Percentiles rank a stretch among this genome's conserved stretches.
phyloP scores from a whole-genome alignment of 1,140 invertebrate genomes.

The Penaeus chinensis region DNA sequence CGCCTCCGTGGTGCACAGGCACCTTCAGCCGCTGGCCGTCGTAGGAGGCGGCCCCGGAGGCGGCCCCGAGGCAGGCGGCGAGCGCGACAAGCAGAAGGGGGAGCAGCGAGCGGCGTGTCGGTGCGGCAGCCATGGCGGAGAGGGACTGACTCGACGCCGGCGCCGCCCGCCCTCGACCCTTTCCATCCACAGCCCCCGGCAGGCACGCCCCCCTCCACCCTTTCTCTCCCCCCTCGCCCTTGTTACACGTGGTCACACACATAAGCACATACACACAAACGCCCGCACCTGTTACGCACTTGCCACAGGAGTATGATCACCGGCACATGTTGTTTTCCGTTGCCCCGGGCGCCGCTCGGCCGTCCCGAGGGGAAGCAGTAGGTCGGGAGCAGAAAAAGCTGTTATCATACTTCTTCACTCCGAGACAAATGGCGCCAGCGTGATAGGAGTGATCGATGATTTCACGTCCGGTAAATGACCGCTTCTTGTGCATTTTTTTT shows the following conservation, averaged over 20 bases:
- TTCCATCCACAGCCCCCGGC: too few relatives aligned
- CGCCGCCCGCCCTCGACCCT: neutral
- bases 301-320: too few relatives aligned
- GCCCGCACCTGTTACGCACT: neutral
- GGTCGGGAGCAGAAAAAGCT: too few relatives aligned
- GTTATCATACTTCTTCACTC: too few relatives aligned
- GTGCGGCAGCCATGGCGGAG: conserved; percentile 9
- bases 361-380: too few relatives aligned
- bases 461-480: too few relatives aligned
- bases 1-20: conserved; percentile 5
- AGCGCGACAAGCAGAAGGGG: neutral
- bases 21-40: neutral
- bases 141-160: neutral
- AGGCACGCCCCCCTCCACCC: neutral
- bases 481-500: too few relatives aligned
- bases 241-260: neutral
- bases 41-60: neutral
- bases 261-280: neutral
- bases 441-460: too few relatives aligned
- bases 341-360: too few relatives aligned
- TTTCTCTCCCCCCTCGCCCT: neutral
- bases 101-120: neutral
- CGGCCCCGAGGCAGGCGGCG: neutral
- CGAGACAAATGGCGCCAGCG: too few relatives aligned
- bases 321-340: too few relatives aligned